These are phyloP conservation scores for Cryptocephalus primarius DNA, from an alignment of 2,888 invertebrate genomes.

Conservation along the genomic window DNA sequence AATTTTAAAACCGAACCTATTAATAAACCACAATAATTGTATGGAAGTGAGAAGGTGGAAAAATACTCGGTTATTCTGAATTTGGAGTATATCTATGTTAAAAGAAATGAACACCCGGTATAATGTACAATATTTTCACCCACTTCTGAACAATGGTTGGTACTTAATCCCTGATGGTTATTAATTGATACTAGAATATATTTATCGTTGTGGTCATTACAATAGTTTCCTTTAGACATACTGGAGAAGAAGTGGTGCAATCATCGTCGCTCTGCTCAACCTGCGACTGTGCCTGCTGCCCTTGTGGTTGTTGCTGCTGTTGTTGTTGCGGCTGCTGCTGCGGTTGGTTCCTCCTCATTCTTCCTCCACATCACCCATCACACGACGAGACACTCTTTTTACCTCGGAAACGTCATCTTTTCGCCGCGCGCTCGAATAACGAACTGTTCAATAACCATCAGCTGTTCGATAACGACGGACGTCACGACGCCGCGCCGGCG, in stretches of 20 bases:
- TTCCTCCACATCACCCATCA: conserved; percentile 8
- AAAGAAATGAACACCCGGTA: too few species aligned
- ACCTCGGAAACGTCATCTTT: conserved; percentile 7
- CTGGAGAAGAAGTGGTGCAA: conserved; percentile 41
- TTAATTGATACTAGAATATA: too few species aligned
- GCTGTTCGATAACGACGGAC: conserved; percentile 20
- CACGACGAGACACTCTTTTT: conserved; percentile 8
- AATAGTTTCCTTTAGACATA: conserved; percentile 28
- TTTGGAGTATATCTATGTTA: too few species aligned
- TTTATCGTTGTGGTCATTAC: too few species aligned
- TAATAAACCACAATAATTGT: too few species aligned
- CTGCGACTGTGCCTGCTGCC: conserved; percentile 26
- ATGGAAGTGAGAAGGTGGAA: too few species aligned
- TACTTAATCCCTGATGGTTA: too few species aligned
- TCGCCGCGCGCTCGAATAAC: conserved; percentile 11
- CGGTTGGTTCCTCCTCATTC: conserved; percentile 23
- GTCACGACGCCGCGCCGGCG: neutral
- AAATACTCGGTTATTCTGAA: too few species aligned
- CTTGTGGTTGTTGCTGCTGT: too few species aligned
- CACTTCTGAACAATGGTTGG: too few species aligned
- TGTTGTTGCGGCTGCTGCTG: conserved; percentile 15
- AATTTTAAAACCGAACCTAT: too few species aligned
- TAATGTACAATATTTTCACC: too few species aligned
- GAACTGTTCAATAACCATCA: conserved; percentile 9
- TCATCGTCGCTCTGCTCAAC: conserved; percentile 43